A percentile compares a stretch with the other conserved stretches of the same genome.
Conservation (phyloP, 2,113 vertebrate species). For the Fulica atra region DNA sequence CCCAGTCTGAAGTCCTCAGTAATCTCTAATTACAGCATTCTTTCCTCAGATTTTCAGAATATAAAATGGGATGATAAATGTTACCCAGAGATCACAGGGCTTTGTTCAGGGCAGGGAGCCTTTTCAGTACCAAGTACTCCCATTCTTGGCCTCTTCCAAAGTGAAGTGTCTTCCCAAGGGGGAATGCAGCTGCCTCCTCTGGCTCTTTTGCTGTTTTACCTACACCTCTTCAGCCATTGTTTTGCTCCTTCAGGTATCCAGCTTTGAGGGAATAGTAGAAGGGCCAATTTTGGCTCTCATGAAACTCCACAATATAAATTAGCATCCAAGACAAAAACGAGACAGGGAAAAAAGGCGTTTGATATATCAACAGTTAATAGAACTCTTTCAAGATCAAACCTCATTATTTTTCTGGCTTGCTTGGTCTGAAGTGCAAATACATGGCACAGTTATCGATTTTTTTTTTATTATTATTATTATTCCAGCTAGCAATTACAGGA, state of each 20-base stretch:
- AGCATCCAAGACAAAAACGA: not conserved
- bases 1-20: not conserved
- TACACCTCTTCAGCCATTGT: not conserved
- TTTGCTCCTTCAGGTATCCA: not conserved
- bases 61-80: not conserved
- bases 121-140: not conserved
- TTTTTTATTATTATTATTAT: slow-evolving; percentile 39
- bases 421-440: slow-evolving; percentile 42
- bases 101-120: not conserved
- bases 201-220: not conserved
- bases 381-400: not conserved
- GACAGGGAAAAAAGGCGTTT: not conserved
- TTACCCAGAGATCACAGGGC: not conserved
- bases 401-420: not conserved
- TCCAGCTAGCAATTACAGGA: slow-evolving; percentile 53
- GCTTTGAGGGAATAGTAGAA: not conserved
- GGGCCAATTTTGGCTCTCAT: not conserved
- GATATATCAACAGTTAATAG: slow-evolving; percentile 22
- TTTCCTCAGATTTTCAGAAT: not conserved
- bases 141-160: not conserved
- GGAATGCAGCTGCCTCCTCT: not conserved
- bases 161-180: not conserved
- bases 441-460: slow-evolving; percentile 43
- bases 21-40: not conserved
- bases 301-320: slow-evolving; percentile 7